phyloP scores from a whole-genome alignment of 2,888 invertebrate species.

The Eurois occulta region DNA sequence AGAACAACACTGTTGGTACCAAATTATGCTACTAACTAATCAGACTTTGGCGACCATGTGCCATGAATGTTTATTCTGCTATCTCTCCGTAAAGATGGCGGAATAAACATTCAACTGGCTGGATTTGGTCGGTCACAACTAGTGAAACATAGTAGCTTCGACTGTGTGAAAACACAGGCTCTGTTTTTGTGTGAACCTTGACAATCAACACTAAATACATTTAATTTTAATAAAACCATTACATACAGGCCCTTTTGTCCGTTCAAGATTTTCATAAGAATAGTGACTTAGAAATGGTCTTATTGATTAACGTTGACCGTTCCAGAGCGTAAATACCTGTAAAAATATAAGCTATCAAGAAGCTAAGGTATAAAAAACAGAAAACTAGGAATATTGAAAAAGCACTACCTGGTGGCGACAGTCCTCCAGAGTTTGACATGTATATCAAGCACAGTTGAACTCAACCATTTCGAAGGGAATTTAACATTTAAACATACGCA shows the following conservation, averaged over 20 bases:
- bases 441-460: neutral
- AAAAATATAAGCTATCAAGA: neutral
- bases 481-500: neutral
- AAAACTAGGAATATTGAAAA: neutral
- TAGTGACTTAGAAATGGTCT: neutral
- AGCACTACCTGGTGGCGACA: neutral
- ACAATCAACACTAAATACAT: neutral
- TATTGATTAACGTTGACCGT: neutral
- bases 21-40: neutral
- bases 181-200: neutral
- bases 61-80: constrained; percentile 34
- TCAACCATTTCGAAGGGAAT: neutral
- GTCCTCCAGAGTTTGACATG: neutral
- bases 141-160: neutral
- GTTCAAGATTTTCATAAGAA: neutral
- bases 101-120: constrained; percentile 12
- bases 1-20: neutral
- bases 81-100: constrained; percentile 11
- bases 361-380: neutral
- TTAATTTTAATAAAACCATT: neutral
- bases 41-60: constrained; percentile 3
- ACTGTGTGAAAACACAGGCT: neutral
- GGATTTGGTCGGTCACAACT: neutral
- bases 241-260: neutral
- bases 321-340: neutral